These are phyloP conservation scores for Rhinella marina DNA, from an alignment of 2,797 vertebrate genomes.

Conservation along the genomic window DNA sequence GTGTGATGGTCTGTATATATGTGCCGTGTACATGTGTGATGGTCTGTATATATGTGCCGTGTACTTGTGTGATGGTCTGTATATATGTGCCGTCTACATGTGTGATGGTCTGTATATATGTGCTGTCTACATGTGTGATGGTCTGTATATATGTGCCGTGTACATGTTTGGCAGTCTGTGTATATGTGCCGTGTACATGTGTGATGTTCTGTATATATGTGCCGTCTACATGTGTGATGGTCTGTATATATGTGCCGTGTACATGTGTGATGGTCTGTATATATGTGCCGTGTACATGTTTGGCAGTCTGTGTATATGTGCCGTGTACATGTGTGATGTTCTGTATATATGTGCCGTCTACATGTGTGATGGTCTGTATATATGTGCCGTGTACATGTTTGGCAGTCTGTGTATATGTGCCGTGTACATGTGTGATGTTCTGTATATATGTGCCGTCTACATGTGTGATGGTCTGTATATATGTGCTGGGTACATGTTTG, in stretches of 20 bases:
- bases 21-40: not conserved
- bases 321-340: too few species aligned
- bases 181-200: not conserved
- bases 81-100: not conserved
- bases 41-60: not conserved
- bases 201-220: not conserved
- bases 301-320: not conserved
- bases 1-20: not conserved
- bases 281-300: not conserved
- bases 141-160: not conserved
- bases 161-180: not conserved
- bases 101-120: not conserved
- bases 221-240: not conserved
- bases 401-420: too few species aligned
- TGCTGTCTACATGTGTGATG: not conserved
- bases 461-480: too few species aligned
- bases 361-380: too few species aligned
- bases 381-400: too few species aligned
- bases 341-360: too few species aligned
- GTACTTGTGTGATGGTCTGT: not conserved
- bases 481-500: too few species aligned
- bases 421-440: too few species aligned
- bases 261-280: not conserved
- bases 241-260: not conserved
- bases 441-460: too few species aligned